Evolutionary conservation across 2,888 invertebrate genomes (phyloP), one percentile per base, ranked within the genome.

Genomic region (Cryptus armator): DNA sequence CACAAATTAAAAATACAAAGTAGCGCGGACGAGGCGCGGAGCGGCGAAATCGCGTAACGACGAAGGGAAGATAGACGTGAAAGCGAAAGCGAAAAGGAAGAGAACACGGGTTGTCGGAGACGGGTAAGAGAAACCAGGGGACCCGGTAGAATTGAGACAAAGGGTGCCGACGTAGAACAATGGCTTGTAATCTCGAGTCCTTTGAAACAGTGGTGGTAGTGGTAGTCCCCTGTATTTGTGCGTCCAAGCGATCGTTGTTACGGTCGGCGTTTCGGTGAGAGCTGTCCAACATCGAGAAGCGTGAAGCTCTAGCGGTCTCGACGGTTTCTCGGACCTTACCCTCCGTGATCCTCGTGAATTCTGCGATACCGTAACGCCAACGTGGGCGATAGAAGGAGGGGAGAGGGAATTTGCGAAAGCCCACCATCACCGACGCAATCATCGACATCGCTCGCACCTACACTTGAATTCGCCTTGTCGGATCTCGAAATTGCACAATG

Each of bases 141-240:
- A 37, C 89, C 89, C 90, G 89, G 90, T 90, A 88, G 90, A 89
- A 91, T 90, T 91, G 93, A 93, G 93, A 93, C 92, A 93, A 93
- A 93, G 92, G 92, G 90, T 89, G 90, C 89, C 88, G 82, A 87
- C 88, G 85, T 90, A 90, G 86, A 92, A 93, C 93, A 93, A 93
- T 93, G 90, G 91, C 91, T 92, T 92, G 93, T 93, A 93, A 93
- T 93, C 93, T 93, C 91, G 89, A 92, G 89, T 91, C 92, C 92
- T 92, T 32, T 92, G 90, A 90, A 91, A 92, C 90, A 90, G 90
- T 88, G 75, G 75, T 72, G 62, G 66, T 66, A 29, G 56, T 56
- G 80, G 51, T 75, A 19, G 62, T 16, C 19, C 19, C 12, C 46
- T 29, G 64, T 64, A 16, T 53, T 67, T 44, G 71, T 46, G 64